A percentile compares a stretch with the other conserved stretches of the same genome.
These are phyloP conservation scores for Dermatophagoides farinae DNA, from an alignment of 1,140 invertebrate species.

Conservation along the genomic window DNA sequence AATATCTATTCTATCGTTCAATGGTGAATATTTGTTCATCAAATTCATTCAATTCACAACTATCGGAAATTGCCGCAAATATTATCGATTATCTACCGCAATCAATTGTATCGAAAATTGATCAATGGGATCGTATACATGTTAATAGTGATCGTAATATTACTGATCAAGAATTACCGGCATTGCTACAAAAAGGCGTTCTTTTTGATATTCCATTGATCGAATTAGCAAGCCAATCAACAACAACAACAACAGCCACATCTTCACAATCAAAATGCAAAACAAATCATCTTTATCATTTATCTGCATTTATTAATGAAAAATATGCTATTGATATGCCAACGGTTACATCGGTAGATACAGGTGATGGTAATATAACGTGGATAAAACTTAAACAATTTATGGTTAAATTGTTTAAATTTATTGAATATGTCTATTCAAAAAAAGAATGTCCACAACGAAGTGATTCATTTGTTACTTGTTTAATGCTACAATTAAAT, in stretches of 20 bases:
- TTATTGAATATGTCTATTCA: constrained; percentile 2
- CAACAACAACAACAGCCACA: neutral
- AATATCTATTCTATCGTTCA: neutral
- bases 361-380: neutral
- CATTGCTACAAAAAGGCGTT: neutral
- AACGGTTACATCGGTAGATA: neutral
- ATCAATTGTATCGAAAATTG: neutral
- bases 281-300: neutral
- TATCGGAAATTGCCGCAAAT: neutral
- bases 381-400: constrained; percentile 9
- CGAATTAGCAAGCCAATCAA: neutral
- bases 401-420: constrained; percentile 9
- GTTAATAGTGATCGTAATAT: neutral
- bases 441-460: neutral
- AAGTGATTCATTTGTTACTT: neutral
- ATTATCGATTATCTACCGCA: constrained; percentile 2
- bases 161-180: neutral
- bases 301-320: constrained; percentile 1
- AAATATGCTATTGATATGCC: neutral
- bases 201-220: constrained; percentile 1
- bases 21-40: constrained; percentile 4
- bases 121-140: constrained; percentile 5
- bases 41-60: neutral
- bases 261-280: neutral
- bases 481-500: neutral